These are phyloP conservation scores for Clostera curtula DNA, from an alignment of 2,888 invertebrate genomes.

Conservation along the genomic window DNA sequence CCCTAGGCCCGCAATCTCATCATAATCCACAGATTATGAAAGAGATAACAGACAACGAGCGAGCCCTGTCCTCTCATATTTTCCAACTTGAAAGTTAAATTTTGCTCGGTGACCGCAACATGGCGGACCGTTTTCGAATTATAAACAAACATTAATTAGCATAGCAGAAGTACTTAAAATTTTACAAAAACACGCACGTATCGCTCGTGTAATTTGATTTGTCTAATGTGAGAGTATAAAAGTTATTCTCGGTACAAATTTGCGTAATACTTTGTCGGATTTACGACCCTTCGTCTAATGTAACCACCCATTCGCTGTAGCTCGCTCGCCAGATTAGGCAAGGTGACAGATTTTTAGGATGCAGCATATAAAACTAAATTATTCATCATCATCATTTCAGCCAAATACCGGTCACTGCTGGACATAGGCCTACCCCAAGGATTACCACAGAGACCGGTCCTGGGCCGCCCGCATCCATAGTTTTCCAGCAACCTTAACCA, in stretches of 20 bases:
- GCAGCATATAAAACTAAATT: no score
- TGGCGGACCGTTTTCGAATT: conserved; percentile 35
- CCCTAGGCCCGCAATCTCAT: conserved; percentile 12
- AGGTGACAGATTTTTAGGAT: no score
- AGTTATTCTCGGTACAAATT: neutral
- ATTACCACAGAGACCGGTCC: no score
- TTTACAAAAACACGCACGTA: conserved; percentile 13
- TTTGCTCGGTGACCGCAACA: conserved; percentile 39
- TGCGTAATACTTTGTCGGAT: no score
- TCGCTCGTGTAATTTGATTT: conserved; percentile 13
- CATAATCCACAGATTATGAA: conserved; percentile 32
- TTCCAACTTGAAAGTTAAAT: conserved; percentile 37
- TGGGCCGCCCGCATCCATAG: no score
- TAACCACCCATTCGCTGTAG: no score
- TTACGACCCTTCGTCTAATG: no score
- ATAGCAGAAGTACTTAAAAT: conserved; percentile 31
- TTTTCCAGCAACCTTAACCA: no score
- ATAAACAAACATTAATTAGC: conserved; percentile 49
- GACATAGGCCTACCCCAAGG: no score
- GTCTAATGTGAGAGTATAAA: conserved; percentile 6
- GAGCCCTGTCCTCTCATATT: conserved; percentile 22
- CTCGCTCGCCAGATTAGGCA: no score
- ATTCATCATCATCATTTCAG: no score
- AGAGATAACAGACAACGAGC: conserved; percentile 33
- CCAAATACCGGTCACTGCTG: no score